Evolutionary conservation across 2,888 invertebrate species (phyloP), one percentile per base, ranked within the genome.

Genomic region (Rhaphigaster nebulosa): DNA sequence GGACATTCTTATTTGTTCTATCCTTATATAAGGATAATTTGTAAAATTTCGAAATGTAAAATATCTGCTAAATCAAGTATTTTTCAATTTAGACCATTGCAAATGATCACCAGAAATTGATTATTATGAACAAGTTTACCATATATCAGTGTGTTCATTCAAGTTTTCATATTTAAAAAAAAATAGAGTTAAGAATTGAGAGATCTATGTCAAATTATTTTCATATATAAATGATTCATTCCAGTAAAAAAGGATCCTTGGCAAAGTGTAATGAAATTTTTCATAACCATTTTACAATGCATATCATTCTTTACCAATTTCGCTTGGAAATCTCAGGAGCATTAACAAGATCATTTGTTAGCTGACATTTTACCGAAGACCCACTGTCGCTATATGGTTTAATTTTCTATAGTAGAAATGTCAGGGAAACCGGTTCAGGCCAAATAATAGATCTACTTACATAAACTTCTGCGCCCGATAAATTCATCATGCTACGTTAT

Each of bases 331-430:
- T 26, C 41, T 38, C 13, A 23, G 38, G 41, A 41, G 41, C 41
- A 80, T 41, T 80, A 80, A 41, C 38, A 41, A 26, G 80, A 41
- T 41, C 80, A 41, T 41, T 80, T 80, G 80, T 80, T 41, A 26
- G 41, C 38, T 80, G 80, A 80, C 80, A 80, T 80, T 80, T 65
- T 80, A 38, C 38, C 41, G 41, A 80, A 80, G 80, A 80, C 23
- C 29, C 38, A n/a, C 80, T 41, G 41, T 41, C 41, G 23, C 80
- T 41, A 38, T 41, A 23, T 80, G 41, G 38, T 41, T 80, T 80
- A 80, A 80, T 80, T 80, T 80, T 80, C 80, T 80, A 80, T 80
- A 38, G 76, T 76, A 41, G 38, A 80, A 80, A 80, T 80, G 80
- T 80, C 80, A 80, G 23, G 26, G 38, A 80, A 41, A 80, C 80